Conservation (phyloP, 2,113 vertebrate species). For the Cephalopholis sonnerati region DNA sequence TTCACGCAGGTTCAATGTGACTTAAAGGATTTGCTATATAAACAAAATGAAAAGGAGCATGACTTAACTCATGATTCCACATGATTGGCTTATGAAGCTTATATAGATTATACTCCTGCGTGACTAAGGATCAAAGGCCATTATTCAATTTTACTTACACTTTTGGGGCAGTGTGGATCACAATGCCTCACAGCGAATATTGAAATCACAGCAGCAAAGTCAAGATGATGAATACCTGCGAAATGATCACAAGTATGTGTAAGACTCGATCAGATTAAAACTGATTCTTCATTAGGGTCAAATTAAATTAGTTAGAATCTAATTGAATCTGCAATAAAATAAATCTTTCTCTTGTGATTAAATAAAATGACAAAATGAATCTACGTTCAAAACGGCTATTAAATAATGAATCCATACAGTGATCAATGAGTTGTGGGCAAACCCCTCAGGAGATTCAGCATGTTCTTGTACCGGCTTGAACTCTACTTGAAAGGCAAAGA, state of each 20-base stretch:
- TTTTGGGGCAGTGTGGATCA: background rate
- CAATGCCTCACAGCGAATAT: slow-evolving; percentile 14
- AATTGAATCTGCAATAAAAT: slow-evolving; percentile 17
- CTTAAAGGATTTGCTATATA: slow-evolving; percentile 46
- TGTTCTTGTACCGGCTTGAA: background rate
- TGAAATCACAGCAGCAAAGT: slow-evolving; percentile 14
- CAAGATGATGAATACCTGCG: slow-evolving; percentile 19
- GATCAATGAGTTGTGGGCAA: background rate
- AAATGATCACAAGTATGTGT: slow-evolving; percentile 6
- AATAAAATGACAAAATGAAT: slow-evolving; percentile 18
- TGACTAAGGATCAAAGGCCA: slow-evolving; percentile 16
- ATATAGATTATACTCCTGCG: slow-evolving; percentile 40
- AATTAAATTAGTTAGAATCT: slow-evolving; percentile 13
- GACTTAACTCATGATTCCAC: slow-evolving; percentile 49
- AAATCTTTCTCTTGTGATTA: slow-evolving; percentile 1
- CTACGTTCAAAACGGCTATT: background rate
- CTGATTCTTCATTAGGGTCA: slow-evolving; percentile 22
- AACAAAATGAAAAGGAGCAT: slow-evolving; percentile 42
- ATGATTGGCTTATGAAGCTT: slow-evolving; percentile 42
- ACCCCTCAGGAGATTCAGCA: background rate
- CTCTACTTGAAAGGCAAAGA: slow-evolving; percentile 13
- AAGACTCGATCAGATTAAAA: slow-evolving; percentile 15
- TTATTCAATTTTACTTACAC: slow-evolving; percentile 35
- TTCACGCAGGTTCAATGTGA: slow-evolving; percentile 12
- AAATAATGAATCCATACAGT: background rate